Evolutionary conservation across 2,797 vertebrate species (phyloP).

Genomic region (Moxostoma hubbsi): DNA sequence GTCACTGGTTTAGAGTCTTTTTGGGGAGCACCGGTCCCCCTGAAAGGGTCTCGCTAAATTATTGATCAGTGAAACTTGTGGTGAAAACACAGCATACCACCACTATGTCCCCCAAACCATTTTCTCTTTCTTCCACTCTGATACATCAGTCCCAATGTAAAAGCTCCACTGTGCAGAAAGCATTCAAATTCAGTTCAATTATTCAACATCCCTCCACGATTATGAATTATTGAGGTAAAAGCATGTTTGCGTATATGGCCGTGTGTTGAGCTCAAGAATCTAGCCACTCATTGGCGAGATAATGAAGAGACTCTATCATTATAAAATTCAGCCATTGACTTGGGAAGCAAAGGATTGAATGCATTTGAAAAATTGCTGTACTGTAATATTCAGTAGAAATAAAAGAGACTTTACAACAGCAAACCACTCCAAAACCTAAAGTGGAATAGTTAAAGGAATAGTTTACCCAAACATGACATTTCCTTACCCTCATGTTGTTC

Average conservation of each 20-base stretch:
- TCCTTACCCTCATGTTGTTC: no score
- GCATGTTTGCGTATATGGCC: slow-evolving; percentile 82
- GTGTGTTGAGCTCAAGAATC: slow-evolving; percentile 68
- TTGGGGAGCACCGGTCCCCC: slow-evolving; percentile 78
- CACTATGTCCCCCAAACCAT: slow-evolving; percentile 66
- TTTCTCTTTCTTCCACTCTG: slow-evolving; percentile 52
- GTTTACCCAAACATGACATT: slow-evolving; percentile 10
- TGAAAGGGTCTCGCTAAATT: slow-evolving; percentile 77
- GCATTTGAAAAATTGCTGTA: slow-evolving; percentile 33
- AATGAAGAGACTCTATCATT: slow-evolving; percentile 64
- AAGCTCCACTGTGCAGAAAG: slow-evolving; percentile 81
- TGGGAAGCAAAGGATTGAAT: background rate
- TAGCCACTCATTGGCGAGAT: slow-evolving; percentile 59
- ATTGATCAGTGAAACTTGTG: slow-evolving; percentile 81
- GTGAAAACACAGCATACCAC: slow-evolving; percentile 84
- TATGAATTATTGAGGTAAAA: slow-evolving; percentile 87
- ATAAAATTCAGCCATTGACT: background rate
- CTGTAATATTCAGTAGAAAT: slow-evolving; percentile 5
- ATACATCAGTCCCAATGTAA: slow-evolving; percentile 83
- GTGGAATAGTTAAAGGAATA: background rate
- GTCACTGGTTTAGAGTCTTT: slow-evolving; percentile 68
- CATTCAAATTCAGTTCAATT: slow-evolving; percentile 87
- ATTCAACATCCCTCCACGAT: slow-evolving; percentile 84
- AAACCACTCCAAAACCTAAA: background rate
- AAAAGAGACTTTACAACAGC: slow-evolving; percentile 1